Evolutionary conservation across 1,140 invertebrate species (phyloP).

Genomic region (Magallana gigas): DNA sequence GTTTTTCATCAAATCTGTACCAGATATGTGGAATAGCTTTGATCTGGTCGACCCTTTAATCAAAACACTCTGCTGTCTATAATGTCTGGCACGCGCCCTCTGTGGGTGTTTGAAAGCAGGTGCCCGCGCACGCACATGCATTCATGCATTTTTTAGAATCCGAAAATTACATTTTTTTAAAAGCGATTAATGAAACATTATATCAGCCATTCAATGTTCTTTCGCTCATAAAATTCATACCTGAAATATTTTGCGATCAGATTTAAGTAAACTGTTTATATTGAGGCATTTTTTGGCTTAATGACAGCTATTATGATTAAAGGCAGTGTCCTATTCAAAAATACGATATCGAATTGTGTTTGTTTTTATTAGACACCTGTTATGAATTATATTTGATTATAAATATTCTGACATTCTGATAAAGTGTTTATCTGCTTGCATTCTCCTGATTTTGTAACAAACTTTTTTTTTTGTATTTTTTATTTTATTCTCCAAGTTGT

Average conservation of each 20-base stretch:
- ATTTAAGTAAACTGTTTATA: neutral
- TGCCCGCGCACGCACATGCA: neutral
- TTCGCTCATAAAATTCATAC: neutral
- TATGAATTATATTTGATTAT: too few species aligned
- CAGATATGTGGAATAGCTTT: neutral
- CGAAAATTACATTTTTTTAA: too few species aligned
- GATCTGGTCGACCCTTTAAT: slow-evolving; percentile 10
- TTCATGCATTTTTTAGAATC: too few species aligned
- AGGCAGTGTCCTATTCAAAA: neutral
- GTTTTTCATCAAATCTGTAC: slow-evolving; percentile 17
- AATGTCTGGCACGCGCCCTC: neutral
- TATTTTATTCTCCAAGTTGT: too few species aligned
- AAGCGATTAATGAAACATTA: neutral
- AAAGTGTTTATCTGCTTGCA: too few species aligned
- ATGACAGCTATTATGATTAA: neutral
- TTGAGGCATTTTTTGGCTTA: neutral
- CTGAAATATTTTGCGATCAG: neutral
- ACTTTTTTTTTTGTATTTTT: too few species aligned
- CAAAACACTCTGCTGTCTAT: neutral
- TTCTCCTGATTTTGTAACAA: too few species aligned
- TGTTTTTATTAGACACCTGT: neutral
- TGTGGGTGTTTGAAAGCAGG: neutral
- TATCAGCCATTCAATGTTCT: neutral
- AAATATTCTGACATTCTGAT: too few species aligned
- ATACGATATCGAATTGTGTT: too few species aligned